phyloP scores from a whole-genome alignment of 1,140 invertebrate species.

The Steinernema feltiae region DNA sequence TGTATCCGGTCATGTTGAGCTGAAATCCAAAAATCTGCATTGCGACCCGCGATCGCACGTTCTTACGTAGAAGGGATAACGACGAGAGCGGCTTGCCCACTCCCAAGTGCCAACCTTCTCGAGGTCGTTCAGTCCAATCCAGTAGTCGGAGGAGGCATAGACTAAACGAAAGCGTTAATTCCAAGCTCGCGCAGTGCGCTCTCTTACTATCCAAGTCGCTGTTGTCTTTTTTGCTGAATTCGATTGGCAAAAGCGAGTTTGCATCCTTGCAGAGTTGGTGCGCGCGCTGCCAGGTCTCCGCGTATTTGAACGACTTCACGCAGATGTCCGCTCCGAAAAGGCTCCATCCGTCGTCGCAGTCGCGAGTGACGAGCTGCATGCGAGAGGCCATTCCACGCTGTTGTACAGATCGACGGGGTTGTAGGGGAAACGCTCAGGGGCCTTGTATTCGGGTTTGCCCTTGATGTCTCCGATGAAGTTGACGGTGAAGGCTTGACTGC shows the following conservation, averaged over 20 bases:
- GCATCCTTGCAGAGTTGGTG: slow-evolving; percentile 1
- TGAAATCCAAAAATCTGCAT: not conserved
- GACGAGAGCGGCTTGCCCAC: slow-evolving; percentile 17
- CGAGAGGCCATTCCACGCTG: slow-evolving; percentile 25
- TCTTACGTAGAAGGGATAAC: not conserved
- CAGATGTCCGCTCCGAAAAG: slow-evolving; percentile 9
- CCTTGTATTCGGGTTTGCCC: slow-evolving; percentile 17
- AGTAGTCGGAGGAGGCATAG: not conserved
- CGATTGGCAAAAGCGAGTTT: not conserved
- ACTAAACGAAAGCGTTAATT: not conserved
- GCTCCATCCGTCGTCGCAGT: slow-evolving; percentile 27
- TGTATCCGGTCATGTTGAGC: slow-evolving; percentile 28
- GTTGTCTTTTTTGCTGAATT: slow-evolving; percentile 24
- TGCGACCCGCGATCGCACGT: not conserved
- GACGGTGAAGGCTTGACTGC: slow-evolving; percentile 27
- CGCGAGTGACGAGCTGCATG: slow-evolving; percentile 16
- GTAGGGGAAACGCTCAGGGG: slow-evolving; percentile 5
- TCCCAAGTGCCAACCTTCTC: slow-evolving; percentile 14
- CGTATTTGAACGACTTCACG: slow-evolving; percentile 9
- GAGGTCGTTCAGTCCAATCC: slow-evolving; percentile 32
- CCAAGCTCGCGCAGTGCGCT: too few relatives aligned
- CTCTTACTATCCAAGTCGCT: slow-evolving; percentile 2
- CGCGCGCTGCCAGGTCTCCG: slow-evolving; percentile 16
- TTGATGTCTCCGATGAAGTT: slow-evolving; percentile 20
- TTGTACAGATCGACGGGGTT: slow-evolving; percentile 12